Evolutionary conservation across 2,113 vertebrate species (phyloP), one percentile per base, ranked within the genome.

Genomic region (Barbus barbus): DNA sequence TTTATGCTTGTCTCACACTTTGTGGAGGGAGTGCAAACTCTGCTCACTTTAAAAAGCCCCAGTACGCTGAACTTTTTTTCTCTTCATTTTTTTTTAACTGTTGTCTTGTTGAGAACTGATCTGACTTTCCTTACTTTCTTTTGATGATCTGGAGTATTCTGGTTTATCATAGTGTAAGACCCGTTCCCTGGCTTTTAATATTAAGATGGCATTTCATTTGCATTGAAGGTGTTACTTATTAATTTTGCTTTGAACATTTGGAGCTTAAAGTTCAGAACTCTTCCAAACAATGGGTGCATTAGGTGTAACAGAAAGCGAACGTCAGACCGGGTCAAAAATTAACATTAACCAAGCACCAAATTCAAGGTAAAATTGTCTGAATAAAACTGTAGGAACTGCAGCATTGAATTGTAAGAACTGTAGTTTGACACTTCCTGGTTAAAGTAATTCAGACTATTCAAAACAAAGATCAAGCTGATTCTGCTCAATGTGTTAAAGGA

Each of bases 111-210:
- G 67, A 51, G 60, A 51, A 74, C 53, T 79, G 83, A 86, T 86
- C 33, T 71, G 60, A 72, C 82, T 77, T 86, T 83, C 84, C 76
- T 86, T 75, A 22, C 78, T 84, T 81, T 61, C 71, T 63, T 78
- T 79, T 72, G 67, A 24, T 83, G 38, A 73, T 82, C 51, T 28
- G 22, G 63, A 81, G 63, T 38, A 38, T 81, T 71, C 44, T 26
- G 46, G 14, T 44, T 44, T 48, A 61, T 78, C 56, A 41, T 13
- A 1, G n/a, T 44, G 3, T 38, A 38, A 71, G 20, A 51, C 28
- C 20, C 51, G 44, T 71, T 81, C 20, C 11, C 24, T 18, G 46
- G 28, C 20, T 51, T 81, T 71, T 26, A 81, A 71, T 56, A 26
- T 53, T 20, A 81, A 81, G 46, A 67, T n/a, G n/a, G n/a, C n/a